These are phyloP conservation scores for Stramonita haemastoma DNA, from an alignment of 2,888 invertebrate species.

Conservation along the genomic window DNA sequence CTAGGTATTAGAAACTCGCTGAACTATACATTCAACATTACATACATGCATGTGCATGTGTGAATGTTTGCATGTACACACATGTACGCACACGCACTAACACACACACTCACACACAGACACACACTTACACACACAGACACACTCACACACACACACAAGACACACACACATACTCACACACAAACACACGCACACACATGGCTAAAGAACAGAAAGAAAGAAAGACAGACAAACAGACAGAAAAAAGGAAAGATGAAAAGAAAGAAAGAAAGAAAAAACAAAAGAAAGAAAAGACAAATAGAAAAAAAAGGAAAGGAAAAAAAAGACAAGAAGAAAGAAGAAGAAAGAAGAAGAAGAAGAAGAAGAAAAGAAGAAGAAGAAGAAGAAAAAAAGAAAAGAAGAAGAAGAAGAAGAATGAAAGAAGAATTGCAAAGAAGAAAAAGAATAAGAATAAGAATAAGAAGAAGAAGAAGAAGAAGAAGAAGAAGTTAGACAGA, in stretches of 20 bases:
- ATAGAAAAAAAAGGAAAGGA: neutral
- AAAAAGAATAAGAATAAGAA: neutral
- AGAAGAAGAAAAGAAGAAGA: neutral
- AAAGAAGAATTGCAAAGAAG: neutral
- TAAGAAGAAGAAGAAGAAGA: neutral
- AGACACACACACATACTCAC: too few relatives aligned
- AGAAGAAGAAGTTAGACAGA: too few relatives aligned
- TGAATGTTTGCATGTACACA: neutral
- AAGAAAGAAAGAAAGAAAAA: neutral
- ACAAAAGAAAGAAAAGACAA: neutral
- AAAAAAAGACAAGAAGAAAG: neutral
- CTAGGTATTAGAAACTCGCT: too few relatives aligned
- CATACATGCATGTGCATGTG: too few relatives aligned
- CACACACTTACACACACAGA: neutral
- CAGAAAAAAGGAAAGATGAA: neutral
- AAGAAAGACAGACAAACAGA: neutral
- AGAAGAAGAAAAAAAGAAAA: too few relatives aligned
- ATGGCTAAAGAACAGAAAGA: too few relatives aligned
- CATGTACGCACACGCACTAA: neutral
- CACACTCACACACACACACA: neutral
- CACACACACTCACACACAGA: slow-evolving; percentile 7
- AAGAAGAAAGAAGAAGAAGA: neutral
- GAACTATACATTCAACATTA: too few relatives aligned
- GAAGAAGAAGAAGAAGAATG: neutral
- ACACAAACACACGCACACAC: too few relatives aligned